These are phyloP conservation scores for Nannoperca obscura DNA, from an alignment of 2,797 vertebrate genomes.

Conservation along the genomic window DNA sequence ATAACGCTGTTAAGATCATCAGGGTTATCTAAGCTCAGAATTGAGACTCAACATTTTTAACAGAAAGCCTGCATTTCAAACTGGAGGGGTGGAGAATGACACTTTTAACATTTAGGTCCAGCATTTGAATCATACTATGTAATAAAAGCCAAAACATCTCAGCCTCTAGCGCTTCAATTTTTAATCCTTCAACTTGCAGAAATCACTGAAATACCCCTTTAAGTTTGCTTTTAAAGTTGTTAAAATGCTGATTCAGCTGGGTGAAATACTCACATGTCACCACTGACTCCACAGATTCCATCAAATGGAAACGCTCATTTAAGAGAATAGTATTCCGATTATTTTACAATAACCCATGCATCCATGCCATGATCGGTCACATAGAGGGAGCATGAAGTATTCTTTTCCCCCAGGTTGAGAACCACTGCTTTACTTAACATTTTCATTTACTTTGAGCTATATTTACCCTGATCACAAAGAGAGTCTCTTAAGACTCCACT, in stretches of 20 bases:
- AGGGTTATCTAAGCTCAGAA: neutral
- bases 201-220: neutral
- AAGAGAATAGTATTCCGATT: neutral
- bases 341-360: neutral
- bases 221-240: neutral
- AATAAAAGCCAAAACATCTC: neutral
- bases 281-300: neutral
- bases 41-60: neutral
- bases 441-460: constrained; percentile 70
- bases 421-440: constrained; percentile 35
- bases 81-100: no score
- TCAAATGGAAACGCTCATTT: neutral
- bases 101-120: neutral
- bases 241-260: neutral
- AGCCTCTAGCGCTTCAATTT: neutral
- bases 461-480: constrained; percentile 69
- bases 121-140: neutral
- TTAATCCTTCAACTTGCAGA: neutral
- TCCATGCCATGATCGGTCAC: neutral
- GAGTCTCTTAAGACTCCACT: constrained; percentile 67
- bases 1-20: neutral
- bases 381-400: neutral
- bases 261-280: neutral
- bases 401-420: constrained; percentile 30
- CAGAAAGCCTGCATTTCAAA: neutral